These are phyloP conservation scores for Zaprionus tsacasi DNA, from an alignment of 1,140 invertebrate species.

Conservation along the genomic window DNA sequence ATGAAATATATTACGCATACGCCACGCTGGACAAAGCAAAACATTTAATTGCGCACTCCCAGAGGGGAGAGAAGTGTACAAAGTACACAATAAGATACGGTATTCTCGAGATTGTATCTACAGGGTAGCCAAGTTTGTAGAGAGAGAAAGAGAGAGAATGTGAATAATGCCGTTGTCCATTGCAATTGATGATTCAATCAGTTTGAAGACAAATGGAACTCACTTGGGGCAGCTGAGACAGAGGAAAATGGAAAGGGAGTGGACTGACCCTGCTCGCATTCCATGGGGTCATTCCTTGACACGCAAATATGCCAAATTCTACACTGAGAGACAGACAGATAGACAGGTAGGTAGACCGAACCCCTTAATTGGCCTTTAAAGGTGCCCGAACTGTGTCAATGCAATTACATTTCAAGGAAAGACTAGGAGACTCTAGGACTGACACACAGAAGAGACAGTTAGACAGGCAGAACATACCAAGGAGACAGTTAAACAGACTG, in stretches of 20 bases:
- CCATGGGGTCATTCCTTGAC: not conserved
- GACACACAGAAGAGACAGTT: not conserved
- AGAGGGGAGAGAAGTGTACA: not conserved
- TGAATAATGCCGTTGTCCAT: not conserved
- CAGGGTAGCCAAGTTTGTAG: not conserved
- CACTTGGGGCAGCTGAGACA: not conserved
- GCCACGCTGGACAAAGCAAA: conserved; percentile 15
- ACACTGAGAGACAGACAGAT: not conserved
- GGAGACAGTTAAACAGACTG: not conserved
- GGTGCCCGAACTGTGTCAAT: conserved; percentile 8
- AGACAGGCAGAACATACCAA: not conserved
- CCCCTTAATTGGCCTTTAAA: conserved; percentile 41
- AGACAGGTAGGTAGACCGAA: too few species aligned
- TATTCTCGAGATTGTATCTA: not conserved
- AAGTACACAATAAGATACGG: not conserved
- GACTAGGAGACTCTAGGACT: not conserved
- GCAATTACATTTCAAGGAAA: conserved; percentile 8
- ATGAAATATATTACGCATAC: conserved; percentile 39
- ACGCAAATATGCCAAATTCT: not conserved
- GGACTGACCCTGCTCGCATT: not conserved
- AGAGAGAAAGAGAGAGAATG: not conserved
- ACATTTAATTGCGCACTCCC: conserved; percentile 18
- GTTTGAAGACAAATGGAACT: not conserved
- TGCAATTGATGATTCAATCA: not conserved
- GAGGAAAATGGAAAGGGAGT: not conserved